Evolutionary conservation across 2,797 vertebrate genomes (phyloP).

Genomic region (Arnoldichthys spilopterus): DNA sequence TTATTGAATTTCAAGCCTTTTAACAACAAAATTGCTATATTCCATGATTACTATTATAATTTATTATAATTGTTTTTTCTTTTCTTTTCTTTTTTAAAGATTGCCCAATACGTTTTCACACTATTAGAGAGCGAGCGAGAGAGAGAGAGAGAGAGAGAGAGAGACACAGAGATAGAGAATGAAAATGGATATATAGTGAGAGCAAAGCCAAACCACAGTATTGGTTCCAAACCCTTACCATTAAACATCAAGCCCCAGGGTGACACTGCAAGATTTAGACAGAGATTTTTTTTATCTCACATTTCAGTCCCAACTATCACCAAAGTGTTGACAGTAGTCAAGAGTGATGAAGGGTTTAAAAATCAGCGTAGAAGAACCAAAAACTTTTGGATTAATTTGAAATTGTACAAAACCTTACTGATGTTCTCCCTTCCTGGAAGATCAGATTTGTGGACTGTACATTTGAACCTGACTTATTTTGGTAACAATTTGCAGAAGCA

Average conservation of each 20-base stretch:
- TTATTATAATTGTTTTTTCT: no score
- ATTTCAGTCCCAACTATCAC: constrained; percentile 25
- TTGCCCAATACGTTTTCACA: no score
- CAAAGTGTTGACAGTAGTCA: constrained; percentile 40
- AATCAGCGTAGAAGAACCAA: constrained; percentile 6
- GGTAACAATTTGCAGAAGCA: no score
- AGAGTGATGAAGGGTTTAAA: constrained; percentile 33
- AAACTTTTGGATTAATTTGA: constrained; percentile 28
- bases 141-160: constrained; percentile 52
- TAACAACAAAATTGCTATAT: no score
- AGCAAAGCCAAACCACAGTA: constrained; percentile 69
- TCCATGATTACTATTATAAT: no score
- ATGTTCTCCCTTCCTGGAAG: constrained; percentile 24
- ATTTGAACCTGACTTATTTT: constrained; percentile 23
- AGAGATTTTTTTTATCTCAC: constrained; percentile 40
- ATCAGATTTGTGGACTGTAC: constrained; percentile 18
- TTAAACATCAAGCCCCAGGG: constrained; percentile 64
- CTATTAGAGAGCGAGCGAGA: constrained; percentile 62
- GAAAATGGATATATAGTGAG: constrained; percentile 34
- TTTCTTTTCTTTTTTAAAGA: no score
- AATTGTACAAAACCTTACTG: constrained; percentile 18
- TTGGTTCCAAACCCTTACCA: constrained; percentile 65
- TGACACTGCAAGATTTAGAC: constrained; percentile 68
- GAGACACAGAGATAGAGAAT: constrained; percentile 25
- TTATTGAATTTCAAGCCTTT: no score